Evolutionary conservation across 2,797 vertebrate genomes (phyloP), one percentile per base, ranked within the genome.

Genomic region (Nasua narica): DNA sequence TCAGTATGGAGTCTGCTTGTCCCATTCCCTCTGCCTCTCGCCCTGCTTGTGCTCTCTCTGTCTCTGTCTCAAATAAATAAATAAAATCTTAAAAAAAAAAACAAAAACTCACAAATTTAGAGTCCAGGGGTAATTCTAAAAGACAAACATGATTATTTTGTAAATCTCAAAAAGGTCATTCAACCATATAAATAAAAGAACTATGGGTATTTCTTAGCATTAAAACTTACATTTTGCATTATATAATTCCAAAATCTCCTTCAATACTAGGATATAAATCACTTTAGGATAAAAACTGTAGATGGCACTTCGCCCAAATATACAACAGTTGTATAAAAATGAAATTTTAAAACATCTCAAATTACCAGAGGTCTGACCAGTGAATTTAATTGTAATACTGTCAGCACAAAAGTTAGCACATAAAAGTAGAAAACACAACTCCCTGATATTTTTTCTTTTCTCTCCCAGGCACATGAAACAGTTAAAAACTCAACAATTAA

Each of bases 101-200:
- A 32, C 96, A 96, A 99, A 99, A 98, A 99, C 98, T 98, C 97
- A 98, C 98, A 98, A 99, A 99, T 98, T 99, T 99, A 98, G 99
- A 99, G 98, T 99, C 99, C 98, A 99, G 98, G 8, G 99, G 99
- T 96, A 99, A 99, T 98, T 99, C 99, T 99, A 97, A 96, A 98
- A 98, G 92, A 98, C 78, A 98, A 98, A 84, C 14, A 60, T 43
- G 14, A 62, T 87, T 90, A 95, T 27, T 91, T 81, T 86, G 5
- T 79, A 88, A 87, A 76, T 88, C 84, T 86, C 54, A 23, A 43
- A 82, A 88, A 76, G 13, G 10, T 82, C 13, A 93, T 78, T 97
- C 3, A 87, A 86, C 56, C 27, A 23, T 69, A 85, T 54, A 94
- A 91, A 82, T 87, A 78, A 83, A 94, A n/a, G n/a, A 48, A 74